Percentiles rank a stretch among this genome's conserved stretches.
These are phyloP conservation scores for Australoheros facetus DNA, from an alignment of 2,797 vertebrate species.

Conservation along the genomic window DNA sequence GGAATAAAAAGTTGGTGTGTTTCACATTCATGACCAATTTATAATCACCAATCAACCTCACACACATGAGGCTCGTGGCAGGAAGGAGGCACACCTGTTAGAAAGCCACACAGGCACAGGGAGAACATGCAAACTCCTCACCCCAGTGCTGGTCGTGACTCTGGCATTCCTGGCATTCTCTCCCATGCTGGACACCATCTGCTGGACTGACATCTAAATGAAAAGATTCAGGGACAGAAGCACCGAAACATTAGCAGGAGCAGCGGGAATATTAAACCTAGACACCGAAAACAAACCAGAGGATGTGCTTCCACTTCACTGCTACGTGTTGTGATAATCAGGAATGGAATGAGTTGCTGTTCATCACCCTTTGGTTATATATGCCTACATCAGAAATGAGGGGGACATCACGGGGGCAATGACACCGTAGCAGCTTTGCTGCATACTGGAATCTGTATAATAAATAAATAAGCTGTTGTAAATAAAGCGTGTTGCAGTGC, in stretches of 20 bases:
- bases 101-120: too few relatives aligned
- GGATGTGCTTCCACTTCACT: background rate
- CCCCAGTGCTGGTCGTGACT: slow-evolving; percentile 84
- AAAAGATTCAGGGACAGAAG: background rate
- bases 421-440: too few relatives aligned
- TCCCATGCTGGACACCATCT: slow-evolving; percentile 82
- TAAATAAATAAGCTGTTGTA: too few relatives aligned
- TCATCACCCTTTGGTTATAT: background rate
- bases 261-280: background rate
- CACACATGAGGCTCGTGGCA: background rate
- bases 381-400: too few relatives aligned
- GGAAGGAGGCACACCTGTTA: background rate
- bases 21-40: background rate
- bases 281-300: background rate
- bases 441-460: too few relatives aligned
- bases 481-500: too few relatives aligned
- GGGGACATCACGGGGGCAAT: too few relatives aligned
- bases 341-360: background rate
- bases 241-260: background rate
- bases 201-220: slow-evolving; percentile 84
- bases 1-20: too few relatives aligned
- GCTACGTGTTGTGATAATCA: background rate
- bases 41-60: background rate
- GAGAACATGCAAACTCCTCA: slow-evolving; percentile 54
- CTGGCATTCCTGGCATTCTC: slow-evolving; percentile 79